Conservation (phyloP, 1,140 invertebrate species). For the Trachymyrmex cornetzi region DNA sequence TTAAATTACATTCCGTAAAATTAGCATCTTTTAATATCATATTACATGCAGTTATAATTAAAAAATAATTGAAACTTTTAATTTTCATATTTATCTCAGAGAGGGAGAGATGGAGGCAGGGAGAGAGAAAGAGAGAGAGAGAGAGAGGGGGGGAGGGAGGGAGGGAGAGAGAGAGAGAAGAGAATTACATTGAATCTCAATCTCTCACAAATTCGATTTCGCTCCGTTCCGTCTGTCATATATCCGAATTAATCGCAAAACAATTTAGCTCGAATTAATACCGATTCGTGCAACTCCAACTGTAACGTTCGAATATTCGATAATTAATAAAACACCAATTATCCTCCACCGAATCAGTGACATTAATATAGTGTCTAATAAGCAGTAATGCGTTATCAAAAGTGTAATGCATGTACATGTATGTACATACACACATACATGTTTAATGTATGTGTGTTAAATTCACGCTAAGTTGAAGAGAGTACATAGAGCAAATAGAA, state of each 20-base stretch:
- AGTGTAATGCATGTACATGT: background rate
- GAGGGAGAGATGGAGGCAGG: too few relatives aligned
- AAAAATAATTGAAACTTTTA: constrained; percentile 2
- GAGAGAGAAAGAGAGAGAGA: too few relatives aligned
- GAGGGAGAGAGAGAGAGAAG: background rate
- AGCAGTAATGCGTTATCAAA: constrained; percentile 20
- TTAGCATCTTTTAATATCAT: background rate
- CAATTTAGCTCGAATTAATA: constrained; percentile 53
- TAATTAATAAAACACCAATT: constrained; percentile 60
- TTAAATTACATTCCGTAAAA: background rate
- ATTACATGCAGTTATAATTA: background rate
- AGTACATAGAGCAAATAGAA: background rate
- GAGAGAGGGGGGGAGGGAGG: background rate
- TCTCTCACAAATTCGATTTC: constrained; percentile 50
- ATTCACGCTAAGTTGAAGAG: constrained; percentile 2
- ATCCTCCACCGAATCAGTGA: background rate
- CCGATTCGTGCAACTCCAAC: constrained; percentile 18
- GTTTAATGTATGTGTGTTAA: background rate
- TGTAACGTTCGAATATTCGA: background rate
- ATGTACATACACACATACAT: background rate
- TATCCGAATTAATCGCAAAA: constrained; percentile 35
- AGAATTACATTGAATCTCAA: constrained; percentile 2
- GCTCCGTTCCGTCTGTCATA: background rate
- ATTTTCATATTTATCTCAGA: background rate
- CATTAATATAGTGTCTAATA: background rate